A percentile compares a stretch with the other conserved stretches of the same genome.
These are phyloP conservation scores for Cyanoramphus novaezelandiae DNA, from an alignment of 2,113 vertebrate species.

Conservation along the genomic window DNA sequence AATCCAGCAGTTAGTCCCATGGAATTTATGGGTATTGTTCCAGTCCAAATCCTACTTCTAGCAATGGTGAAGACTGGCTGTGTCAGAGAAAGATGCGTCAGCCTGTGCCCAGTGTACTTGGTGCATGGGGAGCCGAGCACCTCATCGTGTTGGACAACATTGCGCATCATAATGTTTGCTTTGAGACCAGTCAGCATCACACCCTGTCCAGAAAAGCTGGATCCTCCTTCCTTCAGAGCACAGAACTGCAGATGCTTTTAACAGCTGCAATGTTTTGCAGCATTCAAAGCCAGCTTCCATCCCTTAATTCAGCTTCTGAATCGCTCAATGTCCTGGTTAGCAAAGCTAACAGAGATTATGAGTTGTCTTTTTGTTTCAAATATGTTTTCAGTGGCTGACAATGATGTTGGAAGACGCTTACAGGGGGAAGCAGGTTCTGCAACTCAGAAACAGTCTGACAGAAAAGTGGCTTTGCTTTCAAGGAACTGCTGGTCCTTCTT, in stretches of 20 bases:
- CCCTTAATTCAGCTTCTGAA: not conserved
- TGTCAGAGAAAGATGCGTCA: not conserved
- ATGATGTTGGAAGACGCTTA: not conserved
- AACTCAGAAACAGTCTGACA: not conserved
- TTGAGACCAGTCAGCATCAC: not conserved
- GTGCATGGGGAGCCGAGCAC: not conserved
- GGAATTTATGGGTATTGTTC: not conserved
- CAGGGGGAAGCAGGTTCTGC: not conserved
- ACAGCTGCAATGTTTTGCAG: not conserved
- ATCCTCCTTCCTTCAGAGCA: not conserved
- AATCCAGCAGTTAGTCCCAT: not conserved
- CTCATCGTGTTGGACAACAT: not conserved
- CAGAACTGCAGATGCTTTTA: not conserved
- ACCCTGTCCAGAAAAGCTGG: not conserved
- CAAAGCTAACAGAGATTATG: not conserved
- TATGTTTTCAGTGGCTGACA: not conserved
- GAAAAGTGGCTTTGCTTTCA: not conserved
- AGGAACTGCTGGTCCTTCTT: not conserved
- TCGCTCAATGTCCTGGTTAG: accelerated
- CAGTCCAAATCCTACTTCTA: not conserved
- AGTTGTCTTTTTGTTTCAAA: not conserved
- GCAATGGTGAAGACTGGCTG: not conserved
- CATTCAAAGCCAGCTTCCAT: not conserved
- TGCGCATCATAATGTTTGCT: not conserved
- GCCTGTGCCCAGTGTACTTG: not conserved